phyloP scores from a whole-genome alignment of 64 coral and sea anemone genomes.

The Acropora tenuis region DNA sequence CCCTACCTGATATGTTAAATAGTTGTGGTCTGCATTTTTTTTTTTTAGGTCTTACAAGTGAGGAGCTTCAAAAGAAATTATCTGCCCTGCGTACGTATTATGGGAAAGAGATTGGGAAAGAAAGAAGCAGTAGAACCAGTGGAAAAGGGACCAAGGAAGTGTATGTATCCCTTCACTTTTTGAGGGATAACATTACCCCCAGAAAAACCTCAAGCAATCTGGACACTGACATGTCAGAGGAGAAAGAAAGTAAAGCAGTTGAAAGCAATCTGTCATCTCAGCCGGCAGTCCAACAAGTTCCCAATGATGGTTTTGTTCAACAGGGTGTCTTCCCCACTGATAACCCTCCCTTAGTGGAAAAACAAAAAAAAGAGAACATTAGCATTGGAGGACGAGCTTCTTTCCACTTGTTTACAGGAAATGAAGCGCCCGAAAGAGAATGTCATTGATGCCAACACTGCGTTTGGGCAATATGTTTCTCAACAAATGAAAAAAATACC shows the following conservation, averaged over 20 bases:
- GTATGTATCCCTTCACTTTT: conserved; percentile 66
- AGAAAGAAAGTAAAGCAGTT: conserved; percentile 17
- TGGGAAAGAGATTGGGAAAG: conserved; percentile 82
- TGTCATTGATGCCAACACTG: conserved; percentile 32
- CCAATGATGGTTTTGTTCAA: not conserved
- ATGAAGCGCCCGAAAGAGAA: conserved; percentile 46
- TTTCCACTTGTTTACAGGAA: conserved; percentile 22
- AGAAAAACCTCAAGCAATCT: conserved; percentile 1
- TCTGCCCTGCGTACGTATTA: conserved; percentile 60
- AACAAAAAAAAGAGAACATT: not conserved
- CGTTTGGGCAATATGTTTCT: conserved; percentile 51
- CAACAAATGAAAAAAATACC: conserved; percentile 59
- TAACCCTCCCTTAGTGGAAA: not conserved
- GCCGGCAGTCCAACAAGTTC: not conserved
- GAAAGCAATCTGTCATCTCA: not conserved
- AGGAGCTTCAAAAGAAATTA: conserved; percentile 73
- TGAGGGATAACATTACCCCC: conserved; percentile 71
- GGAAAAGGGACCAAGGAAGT: conserved; percentile 72
- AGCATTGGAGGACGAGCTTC: conserved; percentile 28
- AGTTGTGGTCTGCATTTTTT: not conserved
- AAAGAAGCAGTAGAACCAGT: conserved; percentile 40
- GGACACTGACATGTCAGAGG: not conserved
- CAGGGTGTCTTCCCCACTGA: not conserved
- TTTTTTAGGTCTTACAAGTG: conserved; percentile 25
- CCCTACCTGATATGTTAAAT: not conserved